Percentiles rank a stretch among this genome's conserved stretches.
Conservation (phyloP, 2,113 vertebrate genomes). For the Piprites chloris region DNA sequence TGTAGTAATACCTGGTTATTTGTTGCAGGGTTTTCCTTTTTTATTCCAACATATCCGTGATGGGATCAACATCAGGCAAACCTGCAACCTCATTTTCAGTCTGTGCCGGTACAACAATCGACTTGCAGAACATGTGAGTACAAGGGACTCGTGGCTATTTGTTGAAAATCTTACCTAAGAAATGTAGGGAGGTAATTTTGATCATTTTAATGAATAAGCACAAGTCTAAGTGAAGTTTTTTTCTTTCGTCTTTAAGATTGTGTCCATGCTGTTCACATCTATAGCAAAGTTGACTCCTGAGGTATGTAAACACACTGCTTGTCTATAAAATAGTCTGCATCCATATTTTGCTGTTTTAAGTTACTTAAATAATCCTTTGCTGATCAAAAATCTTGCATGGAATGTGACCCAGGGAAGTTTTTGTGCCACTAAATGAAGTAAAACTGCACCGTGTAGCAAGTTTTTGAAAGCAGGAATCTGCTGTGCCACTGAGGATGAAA, state of each 20-base stretch:
- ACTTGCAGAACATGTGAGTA: slow-evolving; percentile 93
- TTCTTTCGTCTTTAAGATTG: slow-evolving; percentile 82
- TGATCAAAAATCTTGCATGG: not conserved
- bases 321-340: not conserved
- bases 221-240: slow-evolving; percentile 37
- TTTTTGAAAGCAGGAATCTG: not conserved
- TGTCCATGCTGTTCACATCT: slow-evolving; percentile 99
- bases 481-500: not conserved
- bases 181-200: not conserved
- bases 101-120: slow-evolving; percentile 98
- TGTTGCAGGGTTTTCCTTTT: slow-evolving; percentile 92
- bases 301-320: slow-evolving; percentile 73
- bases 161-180: not conserved
- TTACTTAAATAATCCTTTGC: not conserved
- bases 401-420: not conserved
- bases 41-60: slow-evolving; percentile 99
- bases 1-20: slow-evolving; percentile 1
- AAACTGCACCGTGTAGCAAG: not conserved
- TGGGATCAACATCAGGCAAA: slow-evolving; percentile 98
- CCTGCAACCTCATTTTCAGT: slow-evolving; percentile 99
- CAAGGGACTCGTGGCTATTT: not conserved
- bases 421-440: not conserved
- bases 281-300: slow-evolving; percentile 98
- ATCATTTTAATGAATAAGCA: not conserved
- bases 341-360: not conserved